Evolutionary conservation across 2,113 vertebrate genomes (phyloP).

Genomic region (Vulpes lagopus): DNA sequence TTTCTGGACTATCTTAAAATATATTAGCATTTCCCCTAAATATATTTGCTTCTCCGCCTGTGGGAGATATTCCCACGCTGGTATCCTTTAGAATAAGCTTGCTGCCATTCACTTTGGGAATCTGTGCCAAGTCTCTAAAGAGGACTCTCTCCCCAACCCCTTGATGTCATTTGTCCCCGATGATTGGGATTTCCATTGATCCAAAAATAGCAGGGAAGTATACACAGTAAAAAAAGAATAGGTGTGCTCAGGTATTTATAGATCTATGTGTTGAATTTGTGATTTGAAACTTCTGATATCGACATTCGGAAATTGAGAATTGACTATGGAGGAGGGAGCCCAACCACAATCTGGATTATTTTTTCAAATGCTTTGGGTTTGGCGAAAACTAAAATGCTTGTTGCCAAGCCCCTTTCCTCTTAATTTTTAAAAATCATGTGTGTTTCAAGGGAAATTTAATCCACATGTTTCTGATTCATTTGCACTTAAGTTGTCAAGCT

Average conservation of each 20-base stretch:
- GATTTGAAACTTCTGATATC: conserved; percentile 57
- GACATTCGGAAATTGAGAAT: conserved; percentile 11
- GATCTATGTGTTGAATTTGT: neutral
- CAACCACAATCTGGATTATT: conserved; percentile 66
- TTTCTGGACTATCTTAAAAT: neutral
- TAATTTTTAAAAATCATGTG: conserved; percentile 78
- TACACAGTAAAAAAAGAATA: conserved; percentile 40
- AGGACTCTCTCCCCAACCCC: neutral
- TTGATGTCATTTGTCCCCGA: neutral
- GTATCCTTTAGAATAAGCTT: neutral
- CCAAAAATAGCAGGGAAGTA: conserved; percentile 8
- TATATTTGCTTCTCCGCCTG: neutral
- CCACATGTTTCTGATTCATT: conserved; percentile 81
- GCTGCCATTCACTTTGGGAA: neutral
- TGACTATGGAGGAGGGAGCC: conserved; percentile 2
- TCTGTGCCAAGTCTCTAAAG: neutral
- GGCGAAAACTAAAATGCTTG: conserved; percentile 67
- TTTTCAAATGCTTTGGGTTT: conserved; percentile 73
- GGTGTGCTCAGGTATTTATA: neutral
- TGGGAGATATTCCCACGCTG: neutral
- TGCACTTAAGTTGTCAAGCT: conserved; percentile 79
- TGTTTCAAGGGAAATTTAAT: conserved; percentile 83
- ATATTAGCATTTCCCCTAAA: neutral
- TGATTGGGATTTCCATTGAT: conserved; percentile 24
- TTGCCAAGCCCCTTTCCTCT: conserved; percentile 73